These are phyloP conservation scores for Synergus itoensis DNA, from an alignment of 2,888 invertebrate genomes.

Conservation along the genomic window DNA sequence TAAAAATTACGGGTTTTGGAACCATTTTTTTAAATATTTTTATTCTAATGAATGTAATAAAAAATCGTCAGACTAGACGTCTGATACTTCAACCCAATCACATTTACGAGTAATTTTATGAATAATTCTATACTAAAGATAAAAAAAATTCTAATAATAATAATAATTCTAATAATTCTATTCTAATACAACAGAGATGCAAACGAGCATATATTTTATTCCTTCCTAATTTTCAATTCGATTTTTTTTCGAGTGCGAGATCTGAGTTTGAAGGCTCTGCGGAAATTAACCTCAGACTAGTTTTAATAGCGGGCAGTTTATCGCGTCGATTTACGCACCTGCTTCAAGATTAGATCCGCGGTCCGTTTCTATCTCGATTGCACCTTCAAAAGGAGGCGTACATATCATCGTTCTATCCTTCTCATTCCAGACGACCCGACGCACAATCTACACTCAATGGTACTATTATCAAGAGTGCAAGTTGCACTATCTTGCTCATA, in stretches of 20 bases:
- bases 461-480: conserved; percentile 4
- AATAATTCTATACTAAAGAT: too few species aligned
- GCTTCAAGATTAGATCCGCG: conserved; percentile 55
- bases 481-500: conserved; percentile 4
- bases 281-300: conserved; percentile 33
- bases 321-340: conserved; percentile 60
- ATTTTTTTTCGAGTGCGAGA: background rate
- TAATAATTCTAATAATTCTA: too few species aligned
- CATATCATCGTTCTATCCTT: conserved; percentile 48
- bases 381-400: conserved; percentile 51
- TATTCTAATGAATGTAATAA: too few species aligned
- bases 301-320: conserved; percentile 53
- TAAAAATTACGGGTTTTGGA: too few species aligned
- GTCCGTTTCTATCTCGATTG: conserved; percentile 54
- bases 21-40: too few species aligned
- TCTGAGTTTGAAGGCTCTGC: background rate
- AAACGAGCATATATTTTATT: too few species aligned
- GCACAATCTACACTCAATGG: background rate
- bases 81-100: too few species aligned
- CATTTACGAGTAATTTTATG: too few species aligned
- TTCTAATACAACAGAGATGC: too few species aligned
- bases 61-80: too few species aligned
- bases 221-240: too few species aligned
- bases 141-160: too few species aligned
- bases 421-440: conserved; percentile 52